phyloP scores from a whole-genome alignment of 2,797 vertebrate genomes.

The Gymnocypris eckloni region DNA sequence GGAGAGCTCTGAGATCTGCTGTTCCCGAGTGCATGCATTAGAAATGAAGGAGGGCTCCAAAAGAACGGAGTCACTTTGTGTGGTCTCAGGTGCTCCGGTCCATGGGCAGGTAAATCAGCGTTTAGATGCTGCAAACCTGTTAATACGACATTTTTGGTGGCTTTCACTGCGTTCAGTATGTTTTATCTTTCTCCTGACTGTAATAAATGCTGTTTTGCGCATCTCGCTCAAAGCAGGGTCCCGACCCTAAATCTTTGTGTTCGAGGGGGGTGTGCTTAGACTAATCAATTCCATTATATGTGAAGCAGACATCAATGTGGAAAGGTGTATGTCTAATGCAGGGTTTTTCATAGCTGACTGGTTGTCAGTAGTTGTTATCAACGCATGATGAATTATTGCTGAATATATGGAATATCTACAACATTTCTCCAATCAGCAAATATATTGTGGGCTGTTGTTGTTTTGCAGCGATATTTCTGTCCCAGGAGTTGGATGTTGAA shows the following conservation, averaged over 20 bases:
- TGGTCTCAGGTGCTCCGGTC: slow-evolving; percentile 30
- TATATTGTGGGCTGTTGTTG: slow-evolving; percentile 9
- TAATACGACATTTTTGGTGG: slow-evolving; percentile 45
- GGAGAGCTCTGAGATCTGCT: slow-evolving; percentile 30
- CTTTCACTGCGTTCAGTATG: not conserved
- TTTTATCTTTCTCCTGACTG: slow-evolving; percentile 25
- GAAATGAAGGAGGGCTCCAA: slow-evolving; percentile 46
- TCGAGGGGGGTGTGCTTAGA: slow-evolving; percentile 36
- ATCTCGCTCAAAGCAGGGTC: slow-evolving; percentile 1
- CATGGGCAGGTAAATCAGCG: slow-evolving; percentile 67
- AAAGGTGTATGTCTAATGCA: slow-evolving; percentile 25
- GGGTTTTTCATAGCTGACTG: slow-evolving; percentile 45
- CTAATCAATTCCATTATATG: slow-evolving; percentile 39
- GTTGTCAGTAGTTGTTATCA: slow-evolving; percentile 63
- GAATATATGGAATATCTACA: slow-evolving; percentile 48
- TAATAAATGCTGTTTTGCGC: slow-evolving; percentile 11
- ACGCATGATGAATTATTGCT: slow-evolving; percentile 59
- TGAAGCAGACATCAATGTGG: slow-evolving; percentile 28
- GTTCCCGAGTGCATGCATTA: slow-evolving; percentile 48
- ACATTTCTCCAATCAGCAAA: slow-evolving; percentile 18
- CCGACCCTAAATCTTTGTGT: slow-evolving; percentile 39
- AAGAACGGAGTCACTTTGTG: slow-evolving; percentile 36
- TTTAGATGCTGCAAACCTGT: slow-evolving; percentile 18
- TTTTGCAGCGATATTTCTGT: slow-evolving; percentile 15
- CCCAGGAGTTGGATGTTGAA: slow-evolving; percentile 37